Conservation (phyloP, 2,113 vertebrate genomes). For the Hyaena hyaena region DNA sequence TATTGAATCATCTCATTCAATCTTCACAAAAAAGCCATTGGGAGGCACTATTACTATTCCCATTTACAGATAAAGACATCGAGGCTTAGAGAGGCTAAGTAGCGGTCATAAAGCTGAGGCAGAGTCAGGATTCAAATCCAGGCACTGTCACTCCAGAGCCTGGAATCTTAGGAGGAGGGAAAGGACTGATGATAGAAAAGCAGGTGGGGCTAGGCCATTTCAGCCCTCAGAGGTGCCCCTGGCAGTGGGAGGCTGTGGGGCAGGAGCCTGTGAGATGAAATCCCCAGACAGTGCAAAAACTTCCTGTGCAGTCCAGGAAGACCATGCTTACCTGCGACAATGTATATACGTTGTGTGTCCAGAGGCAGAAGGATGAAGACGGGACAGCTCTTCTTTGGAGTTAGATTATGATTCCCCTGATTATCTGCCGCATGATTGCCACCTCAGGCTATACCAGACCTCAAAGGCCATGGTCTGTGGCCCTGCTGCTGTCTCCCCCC, state of each 20-base stretch:
- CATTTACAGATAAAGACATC: not conserved
- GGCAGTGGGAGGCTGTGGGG: not conserved
- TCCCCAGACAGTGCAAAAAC: not conserved
- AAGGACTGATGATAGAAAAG: not conserved
- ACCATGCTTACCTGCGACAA: not conserved
- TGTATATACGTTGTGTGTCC: not conserved
- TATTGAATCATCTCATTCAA: not conserved
- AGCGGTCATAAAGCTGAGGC: not conserved
- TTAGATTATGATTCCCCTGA: not conserved
- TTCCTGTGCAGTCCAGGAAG: not conserved
- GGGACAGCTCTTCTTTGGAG: not conserved
- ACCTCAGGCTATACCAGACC: not conserved
- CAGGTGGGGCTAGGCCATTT: not conserved
- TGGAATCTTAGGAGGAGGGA: not conserved
- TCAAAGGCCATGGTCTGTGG: not conserved
- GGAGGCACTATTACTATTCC: not conserved
- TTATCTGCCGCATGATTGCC: fast-evolving
- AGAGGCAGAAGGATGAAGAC: not conserved
- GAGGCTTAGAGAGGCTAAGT: not conserved
- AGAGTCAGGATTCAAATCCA: not conserved
- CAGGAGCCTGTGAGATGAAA: not conserved
- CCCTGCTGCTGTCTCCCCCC: not conserved
- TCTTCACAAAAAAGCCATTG: not conserved
- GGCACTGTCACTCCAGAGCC: not conserved
- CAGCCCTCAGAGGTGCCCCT: too few relatives aligned